Base-by-base conservation (phyloP, 2,113 vertebrate species). In the Lepisosteus oculatus region DNA sequence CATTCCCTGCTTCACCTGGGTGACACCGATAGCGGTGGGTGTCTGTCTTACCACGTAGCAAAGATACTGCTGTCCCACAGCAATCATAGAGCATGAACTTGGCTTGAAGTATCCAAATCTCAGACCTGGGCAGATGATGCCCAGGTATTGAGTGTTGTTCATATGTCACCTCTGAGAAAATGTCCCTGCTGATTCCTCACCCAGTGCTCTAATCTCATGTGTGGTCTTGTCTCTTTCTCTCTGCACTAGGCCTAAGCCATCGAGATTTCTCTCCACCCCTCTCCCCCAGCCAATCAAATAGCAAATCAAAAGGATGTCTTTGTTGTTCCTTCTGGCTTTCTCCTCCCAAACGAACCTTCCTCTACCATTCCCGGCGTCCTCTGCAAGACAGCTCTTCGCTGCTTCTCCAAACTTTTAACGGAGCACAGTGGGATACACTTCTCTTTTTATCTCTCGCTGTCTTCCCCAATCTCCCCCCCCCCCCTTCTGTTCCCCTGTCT, bases 191-290 rank as follows among this genome's bases (percentile, higher is more conserved):
- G 9, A 12, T 70, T 56, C 43, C 43, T 51, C 11, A 15, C 8
- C 1, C 56, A 41, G 17, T 74, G 47, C 6, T 54, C 64, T 71
- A 75, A 77, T 85, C 78, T 89, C 71, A 78, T 72, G 17, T 79
- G 79, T 79, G 90, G 83, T 93, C 85, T 86, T 68, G 83, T 91
- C 82, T 70, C 63, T 84, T 67, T 88, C 78, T 87, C 68, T 89
- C 70, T 85, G 91, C 86, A 90, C 93, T 92, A 96, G 94, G 94
- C 94, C 90, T 96, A 95, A 95, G 80, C 86, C 88, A 91, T 94
- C 91, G 81, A 90, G 89, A 90, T 82, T 89, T 89, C 83, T 85
- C 86, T 89, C 84, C 87, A 88, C 83, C 83, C 85, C 84, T 88
- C 85, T 87, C 84, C 17, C 54, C 54, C 82, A 81, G 84, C 81